phyloP scores from a whole-genome alignment of 2,113 vertebrate species.

The Seriola rivoliana region DNA sequence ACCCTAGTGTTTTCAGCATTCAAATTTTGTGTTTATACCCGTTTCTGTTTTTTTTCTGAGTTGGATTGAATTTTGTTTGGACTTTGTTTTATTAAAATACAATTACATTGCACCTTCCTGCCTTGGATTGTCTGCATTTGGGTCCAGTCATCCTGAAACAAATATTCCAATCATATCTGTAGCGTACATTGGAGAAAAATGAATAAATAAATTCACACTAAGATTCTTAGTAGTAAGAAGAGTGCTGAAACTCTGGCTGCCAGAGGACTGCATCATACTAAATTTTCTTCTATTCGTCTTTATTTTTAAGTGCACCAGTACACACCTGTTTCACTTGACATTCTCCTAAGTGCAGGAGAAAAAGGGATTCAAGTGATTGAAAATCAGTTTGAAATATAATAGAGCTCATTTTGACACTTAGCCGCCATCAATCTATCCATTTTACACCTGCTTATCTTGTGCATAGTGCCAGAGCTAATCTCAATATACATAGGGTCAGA shows the following conservation, averaged over 20 bases:
- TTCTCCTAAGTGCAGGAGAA: conserved; percentile 3
- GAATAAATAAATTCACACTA: not conserved
- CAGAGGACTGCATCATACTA: conserved; percentile 2
- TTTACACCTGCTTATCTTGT: not conserved
- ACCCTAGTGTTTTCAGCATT: too few species aligned
- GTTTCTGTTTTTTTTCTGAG: too few species aligned
- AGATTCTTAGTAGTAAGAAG: not conserved
- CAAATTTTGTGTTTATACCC: too few species aligned
- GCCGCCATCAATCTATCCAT: not conserved
- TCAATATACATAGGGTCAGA: not conserved
- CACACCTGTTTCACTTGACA: conserved; percentile 31
- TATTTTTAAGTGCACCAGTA: conserved; percentile 3
- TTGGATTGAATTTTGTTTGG: too few species aligned
- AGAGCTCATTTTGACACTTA: conserved; percentile 17
- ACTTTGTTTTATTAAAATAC: too few species aligned
- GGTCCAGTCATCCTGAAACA: too few species aligned
- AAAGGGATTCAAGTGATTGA: not conserved
- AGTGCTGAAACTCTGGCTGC: not conserved
- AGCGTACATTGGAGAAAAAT: too few species aligned
- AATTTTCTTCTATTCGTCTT: conserved; percentile 5
- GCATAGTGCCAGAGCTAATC: not conserved
- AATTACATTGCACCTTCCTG: too few species aligned
- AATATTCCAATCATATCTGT: too few species aligned
- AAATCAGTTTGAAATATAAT: conserved; percentile 18
- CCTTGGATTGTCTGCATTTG: too few species aligned